These are phyloP conservation scores for Acrobasis repandana DNA, from an alignment of 2,888 invertebrate genomes.

Conservation along the genomic window DNA sequence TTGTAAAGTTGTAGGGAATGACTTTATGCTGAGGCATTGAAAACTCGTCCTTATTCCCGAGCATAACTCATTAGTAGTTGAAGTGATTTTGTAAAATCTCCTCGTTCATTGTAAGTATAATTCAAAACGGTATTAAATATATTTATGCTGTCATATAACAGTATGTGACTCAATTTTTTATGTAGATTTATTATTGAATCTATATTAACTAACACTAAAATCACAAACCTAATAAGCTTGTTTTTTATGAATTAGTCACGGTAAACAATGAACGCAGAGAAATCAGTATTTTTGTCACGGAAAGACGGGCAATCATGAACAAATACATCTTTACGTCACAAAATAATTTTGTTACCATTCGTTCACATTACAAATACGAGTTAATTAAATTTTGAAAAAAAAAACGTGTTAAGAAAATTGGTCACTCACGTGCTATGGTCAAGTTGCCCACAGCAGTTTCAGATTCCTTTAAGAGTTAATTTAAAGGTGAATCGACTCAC, in stretches of 20 bases:
- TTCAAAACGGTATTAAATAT: not conserved
- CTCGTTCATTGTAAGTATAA: not conserved
- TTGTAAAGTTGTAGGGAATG: not conserved
- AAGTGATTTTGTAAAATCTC: not conserved
- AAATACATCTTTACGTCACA: no score
- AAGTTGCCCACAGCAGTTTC: no score
- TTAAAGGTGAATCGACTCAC: constrained; percentile 11
- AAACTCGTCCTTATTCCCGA: not conserved
- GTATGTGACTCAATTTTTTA: no score
- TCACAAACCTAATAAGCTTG: not conserved
- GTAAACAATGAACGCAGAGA: constrained; percentile 8
- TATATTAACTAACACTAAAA: no score
- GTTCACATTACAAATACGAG: no score
- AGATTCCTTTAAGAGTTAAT: constrained; percentile 13
- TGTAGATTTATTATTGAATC: no score
- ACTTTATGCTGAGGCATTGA: not conserved
- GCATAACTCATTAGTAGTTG: constrained; percentile 1
- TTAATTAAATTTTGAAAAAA: no score
- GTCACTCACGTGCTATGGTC: no score
- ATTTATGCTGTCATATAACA: no score
- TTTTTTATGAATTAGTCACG: no score
- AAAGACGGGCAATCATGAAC: not conserved
- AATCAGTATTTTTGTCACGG: not conserved
- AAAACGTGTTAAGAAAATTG: no score
- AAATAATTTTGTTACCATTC: no score